Evolutionary conservation across 2,797 vertebrate genomes (phyloP).

Genomic region (Scarus forsteni): DNA sequence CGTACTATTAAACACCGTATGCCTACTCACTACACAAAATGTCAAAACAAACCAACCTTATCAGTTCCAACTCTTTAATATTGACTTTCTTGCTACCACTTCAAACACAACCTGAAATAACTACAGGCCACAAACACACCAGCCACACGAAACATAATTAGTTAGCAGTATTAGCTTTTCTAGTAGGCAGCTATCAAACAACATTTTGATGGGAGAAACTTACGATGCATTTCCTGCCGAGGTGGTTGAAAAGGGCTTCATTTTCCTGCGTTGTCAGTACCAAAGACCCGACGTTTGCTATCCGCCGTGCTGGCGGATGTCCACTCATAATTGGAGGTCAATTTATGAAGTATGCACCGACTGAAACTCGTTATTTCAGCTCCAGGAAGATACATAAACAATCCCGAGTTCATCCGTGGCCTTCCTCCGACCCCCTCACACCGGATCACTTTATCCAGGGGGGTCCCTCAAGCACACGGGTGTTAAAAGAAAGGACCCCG

Average conservation of each 20-base stretch:
- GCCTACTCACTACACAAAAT: conserved; percentile 16
- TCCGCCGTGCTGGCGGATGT: conserved; percentile 86
- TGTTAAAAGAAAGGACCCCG: background rate
- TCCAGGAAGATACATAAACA: conserved; percentile 72
- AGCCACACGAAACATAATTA: conserved; percentile 43
- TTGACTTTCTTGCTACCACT: background rate
- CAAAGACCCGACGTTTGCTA: conserved; percentile 85
- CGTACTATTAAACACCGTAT: conserved; percentile 21
- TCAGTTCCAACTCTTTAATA: conserved; percentile 9
- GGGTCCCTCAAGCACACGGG: conserved; percentile 5
- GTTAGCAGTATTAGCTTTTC: conserved; percentile 63
- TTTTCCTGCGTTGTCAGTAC: conserved; percentile 92
- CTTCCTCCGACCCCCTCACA: conserved; percentile 69
- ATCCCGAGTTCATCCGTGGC: conserved; percentile 82
- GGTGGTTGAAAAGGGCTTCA: conserved; percentile 89
- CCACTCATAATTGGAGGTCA: conserved; percentile 83
- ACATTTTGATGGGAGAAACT: conserved; percentile 78
- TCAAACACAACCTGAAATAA: conserved; percentile 29
- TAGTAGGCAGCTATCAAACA: conserved; percentile 31
- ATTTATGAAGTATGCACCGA: conserved; percentile 49
- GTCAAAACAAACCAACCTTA: conserved; percentile 59
- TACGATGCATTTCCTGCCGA: conserved; percentile 96
- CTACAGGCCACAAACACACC: conserved; percentile 44
- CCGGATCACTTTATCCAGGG: conserved; percentile 55
- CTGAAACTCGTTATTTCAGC: conserved; percentile 62